phyloP scores from a whole-genome alignment of 2,888 invertebrate species.

The Chymomyza procnemis region DNA sequence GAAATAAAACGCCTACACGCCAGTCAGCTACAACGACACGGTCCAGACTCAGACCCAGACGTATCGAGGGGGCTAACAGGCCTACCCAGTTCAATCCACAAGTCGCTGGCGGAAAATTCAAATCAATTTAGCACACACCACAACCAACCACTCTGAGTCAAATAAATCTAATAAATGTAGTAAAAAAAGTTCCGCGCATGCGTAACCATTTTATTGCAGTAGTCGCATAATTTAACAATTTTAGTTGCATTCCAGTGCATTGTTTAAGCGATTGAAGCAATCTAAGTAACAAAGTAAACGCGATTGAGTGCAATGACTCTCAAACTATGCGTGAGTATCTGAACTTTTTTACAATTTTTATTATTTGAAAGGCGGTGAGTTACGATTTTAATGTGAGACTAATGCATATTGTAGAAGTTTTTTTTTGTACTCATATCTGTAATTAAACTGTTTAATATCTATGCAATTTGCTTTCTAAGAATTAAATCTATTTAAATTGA shows the following conservation, averaged over 20 bases:
- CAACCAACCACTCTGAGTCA: slow-evolving; percentile 29
- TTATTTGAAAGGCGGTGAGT: slow-evolving; percentile 26
- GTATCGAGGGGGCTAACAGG: slow-evolving; percentile 67
- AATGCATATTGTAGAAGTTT: neutral
- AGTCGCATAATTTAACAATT: slow-evolving; percentile 66
- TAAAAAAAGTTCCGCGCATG: slow-evolving; percentile 36
- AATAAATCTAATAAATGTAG: slow-evolving; percentile 61
- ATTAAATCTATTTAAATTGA: neutral
- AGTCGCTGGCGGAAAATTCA: slow-evolving; percentile 62
- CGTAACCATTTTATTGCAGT: slow-evolving; percentile 32
- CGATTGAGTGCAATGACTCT: slow-evolving; percentile 45
- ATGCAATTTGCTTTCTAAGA: slow-evolving; percentile 47
- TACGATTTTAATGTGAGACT: slow-evolving; percentile 38
- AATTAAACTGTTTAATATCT: slow-evolving; percentile 56
- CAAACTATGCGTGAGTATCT: slow-evolving; percentile 14
- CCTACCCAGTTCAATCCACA: slow-evolving; percentile 50
- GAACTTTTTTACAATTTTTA: slow-evolving; percentile 22
- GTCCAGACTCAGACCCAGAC: slow-evolving; percentile 31
- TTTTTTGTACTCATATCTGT: slow-evolving; percentile 9
- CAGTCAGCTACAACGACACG: slow-evolving; percentile 32
- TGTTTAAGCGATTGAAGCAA: slow-evolving; percentile 21
- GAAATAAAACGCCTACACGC: slow-evolving; percentile 70
- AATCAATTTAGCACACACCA: slow-evolving; percentile 65
- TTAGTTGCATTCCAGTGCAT: slow-evolving; percentile 47
- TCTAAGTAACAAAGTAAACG: neutral